These are phyloP conservation scores for Drosophila chauvacae DNA, from an alignment of 1,140 invertebrate species.

Conservation along the genomic window DNA sequence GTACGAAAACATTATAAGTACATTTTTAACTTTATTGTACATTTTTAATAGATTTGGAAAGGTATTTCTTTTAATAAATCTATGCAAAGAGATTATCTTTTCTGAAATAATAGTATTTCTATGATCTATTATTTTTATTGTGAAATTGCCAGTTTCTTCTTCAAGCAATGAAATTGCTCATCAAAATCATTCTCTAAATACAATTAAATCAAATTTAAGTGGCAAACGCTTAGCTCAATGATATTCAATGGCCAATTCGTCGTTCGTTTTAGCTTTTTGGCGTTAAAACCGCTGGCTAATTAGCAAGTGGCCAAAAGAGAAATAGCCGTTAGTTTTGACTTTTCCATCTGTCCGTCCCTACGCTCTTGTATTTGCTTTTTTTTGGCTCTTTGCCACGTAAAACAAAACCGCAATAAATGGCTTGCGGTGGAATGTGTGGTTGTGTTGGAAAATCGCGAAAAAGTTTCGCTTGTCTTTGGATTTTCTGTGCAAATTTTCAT, in stretches of 20 bases:
- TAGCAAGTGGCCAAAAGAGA: slow-evolving; percentile 37
- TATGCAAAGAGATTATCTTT: too few relatives aligned
- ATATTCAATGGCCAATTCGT: slow-evolving; percentile 7
- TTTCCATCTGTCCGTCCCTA: slow-evolving; percentile 19
- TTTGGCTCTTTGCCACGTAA: slow-evolving; percentile 17
- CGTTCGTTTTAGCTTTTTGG: background rate
- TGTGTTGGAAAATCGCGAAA: slow-evolving; percentile 1
- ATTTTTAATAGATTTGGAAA: background rate
- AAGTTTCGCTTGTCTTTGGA: background rate
- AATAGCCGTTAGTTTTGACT: slow-evolving; percentile 30
- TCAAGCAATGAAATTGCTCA: background rate
- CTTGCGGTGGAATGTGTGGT: slow-evolving; percentile 15
- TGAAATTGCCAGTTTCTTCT: too few relatives aligned
- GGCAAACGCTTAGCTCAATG: background rate
- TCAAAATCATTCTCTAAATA: background rate
- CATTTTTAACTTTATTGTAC: too few relatives aligned
- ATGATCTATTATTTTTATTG: too few relatives aligned
- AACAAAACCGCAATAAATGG: slow-evolving; percentile 38
- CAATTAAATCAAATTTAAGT: slow-evolving; percentile 2
- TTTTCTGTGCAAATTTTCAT: slow-evolving; percentile 3
- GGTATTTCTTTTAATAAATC: background rate
- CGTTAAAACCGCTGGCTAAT: slow-evolving; percentile 26
- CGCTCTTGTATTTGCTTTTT: background rate
- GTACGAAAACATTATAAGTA: too few relatives aligned
- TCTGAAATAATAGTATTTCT: too few relatives aligned